Percentiles rank a stretch among this genome's conserved stretches.
These are phyloP conservation scores for Lamellibrachia luymesi DNA, from an alignment of 1,140 invertebrate species.

Conservation along the genomic window DNA sequence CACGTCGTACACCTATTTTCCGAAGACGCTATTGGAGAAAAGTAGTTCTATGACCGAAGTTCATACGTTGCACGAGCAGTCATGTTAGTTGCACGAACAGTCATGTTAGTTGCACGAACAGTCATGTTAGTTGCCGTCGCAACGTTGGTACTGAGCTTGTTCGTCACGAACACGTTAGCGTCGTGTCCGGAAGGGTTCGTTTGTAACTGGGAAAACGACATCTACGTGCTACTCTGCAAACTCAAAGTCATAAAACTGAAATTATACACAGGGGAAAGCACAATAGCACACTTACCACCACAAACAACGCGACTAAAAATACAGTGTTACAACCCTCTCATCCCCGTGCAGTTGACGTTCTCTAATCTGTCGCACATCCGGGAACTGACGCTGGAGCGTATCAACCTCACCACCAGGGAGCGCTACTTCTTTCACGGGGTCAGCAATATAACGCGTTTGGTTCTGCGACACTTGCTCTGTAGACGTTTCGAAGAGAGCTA, in stretches of 20 bases:
- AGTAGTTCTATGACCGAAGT: not conserved
- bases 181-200: not conserved
- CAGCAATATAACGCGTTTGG: not conserved
- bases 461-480: not conserved
- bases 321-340: not conserved
- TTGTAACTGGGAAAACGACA: not conserved
- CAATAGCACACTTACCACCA: not conserved
- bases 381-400: not conserved
- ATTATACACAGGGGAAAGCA: not conserved
- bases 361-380: not conserved
- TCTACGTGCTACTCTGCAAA: not conserved
- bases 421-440: not conserved
- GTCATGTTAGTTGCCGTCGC: not conserved
- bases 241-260: not conserved
- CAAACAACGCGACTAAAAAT: not conserved
- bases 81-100: too few relatives aligned
- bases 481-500: not conserved
- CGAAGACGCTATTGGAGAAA: not conserved
- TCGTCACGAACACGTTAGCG: not conserved
- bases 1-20: not conserved
- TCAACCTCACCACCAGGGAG: not conserved
- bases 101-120: not conserved
- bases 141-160: not conserved
- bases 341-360: not conserved
- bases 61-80: not conserved